Base-by-base conservation (phyloP, 2,113 vertebrate species). In the Bucco capensis region DNA sequence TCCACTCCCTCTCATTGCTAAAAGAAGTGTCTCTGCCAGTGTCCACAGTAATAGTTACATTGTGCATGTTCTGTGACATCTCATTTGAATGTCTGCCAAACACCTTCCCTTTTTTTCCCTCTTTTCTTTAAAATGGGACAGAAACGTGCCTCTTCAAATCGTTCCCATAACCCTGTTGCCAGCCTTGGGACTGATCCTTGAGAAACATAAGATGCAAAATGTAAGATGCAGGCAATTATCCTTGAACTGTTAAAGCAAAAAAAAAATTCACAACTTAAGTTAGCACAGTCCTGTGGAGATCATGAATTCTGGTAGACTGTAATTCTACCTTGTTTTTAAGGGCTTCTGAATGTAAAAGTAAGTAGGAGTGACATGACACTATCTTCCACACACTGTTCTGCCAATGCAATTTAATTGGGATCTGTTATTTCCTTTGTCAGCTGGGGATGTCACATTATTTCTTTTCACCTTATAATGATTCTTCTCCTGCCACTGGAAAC, bases 51-150 rank as follows among this genome's bases (percentile, higher is more conserved):
- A 90, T 66, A 94, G 57, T 64, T 57, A 75, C 50, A 92, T 5
- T 93, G 88, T 88, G 81, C 67, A 60, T 40, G 76, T 61, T 86
- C 60, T 78, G 53, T 64, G 74, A 72, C 75, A 66, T 80, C 71
- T 85, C 81, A 70, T 86, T 66, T 93, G 82, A 94, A 91, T 81
- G 83, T 46, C 75, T 85, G 71, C 70, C 91, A 92, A 93, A 87
- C 62, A 88, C 74, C 82, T 89, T 95, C 78, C 19, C 30, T 67
- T n/a, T 64, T 92, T 9, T 42, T 42, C 15, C 40, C 40, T 15
- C 38, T 79, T 88, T 93, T 95, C 44, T 90, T 89, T 71, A 53
- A 75, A 93, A 53, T 2, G 14, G 38, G 69, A 89, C 37, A 83
- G 57, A 93, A 94, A 79, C 79, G 50, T 51, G 64, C 22, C 57